These are phyloP conservation scores for Drosophila eugracilis DNA, from an alignment of 1,140 invertebrate genomes.

Conservation along the genomic window DNA sequence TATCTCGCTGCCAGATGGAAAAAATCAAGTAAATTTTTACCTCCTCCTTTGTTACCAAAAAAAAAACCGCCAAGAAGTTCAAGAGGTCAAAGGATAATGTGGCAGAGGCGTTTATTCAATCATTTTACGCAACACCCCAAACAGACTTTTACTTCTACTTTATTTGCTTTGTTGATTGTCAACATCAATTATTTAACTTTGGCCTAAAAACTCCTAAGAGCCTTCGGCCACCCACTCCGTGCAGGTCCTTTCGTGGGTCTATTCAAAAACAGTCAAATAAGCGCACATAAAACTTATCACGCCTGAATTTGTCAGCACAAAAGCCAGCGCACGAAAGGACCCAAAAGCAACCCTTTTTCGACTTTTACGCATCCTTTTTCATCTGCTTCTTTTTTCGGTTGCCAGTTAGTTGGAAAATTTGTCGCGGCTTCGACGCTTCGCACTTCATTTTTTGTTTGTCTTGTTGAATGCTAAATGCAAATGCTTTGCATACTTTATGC, in stretches of 20 bases:
- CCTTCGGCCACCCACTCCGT: conserved; percentile 8
- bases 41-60: conserved; percentile 46
- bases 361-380: conserved; percentile 56
- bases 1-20: neutral
- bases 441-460: conserved; percentile 83
- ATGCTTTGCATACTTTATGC: conserved; percentile 84
- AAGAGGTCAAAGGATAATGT: conserved; percentile 35
- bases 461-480: conserved; percentile 84
- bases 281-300: conserved; percentile 83
- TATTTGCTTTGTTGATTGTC: conserved; percentile 83
- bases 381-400: conserved; percentile 29
- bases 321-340: conserved; percentile 53
- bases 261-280: conserved; percentile 84
- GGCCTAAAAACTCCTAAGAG: conserved; percentile 55
- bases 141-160: conserved; percentile 58
- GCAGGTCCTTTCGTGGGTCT: conserved; percentile 51
- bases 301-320: conserved; percentile 83
- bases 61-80: conserved; percentile 33
- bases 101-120: conserved; percentile 54
- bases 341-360: conserved; percentile 62
- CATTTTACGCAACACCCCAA: conserved; percentile 40
- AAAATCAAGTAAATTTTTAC: conserved; percentile 72
- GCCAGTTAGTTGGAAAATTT: conserved; percentile 65
- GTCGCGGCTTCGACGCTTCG: conserved; percentile 75
- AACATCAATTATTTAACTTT: conserved; percentile 84